Evolutionary conservation across 2,113 vertebrate species (phyloP).

Genomic region (Mus pahari): DNA sequence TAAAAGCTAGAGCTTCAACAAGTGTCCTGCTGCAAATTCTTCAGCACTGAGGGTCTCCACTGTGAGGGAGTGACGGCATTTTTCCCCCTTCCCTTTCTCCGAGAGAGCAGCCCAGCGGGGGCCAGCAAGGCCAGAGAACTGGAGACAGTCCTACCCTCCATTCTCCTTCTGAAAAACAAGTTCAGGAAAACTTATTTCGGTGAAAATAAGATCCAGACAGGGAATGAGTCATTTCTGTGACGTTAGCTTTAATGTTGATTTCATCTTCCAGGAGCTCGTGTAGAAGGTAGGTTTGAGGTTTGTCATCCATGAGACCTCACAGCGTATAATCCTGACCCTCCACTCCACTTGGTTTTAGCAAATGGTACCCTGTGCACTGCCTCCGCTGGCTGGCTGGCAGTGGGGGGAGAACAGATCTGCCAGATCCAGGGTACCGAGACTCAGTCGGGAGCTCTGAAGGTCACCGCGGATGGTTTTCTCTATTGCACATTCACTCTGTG

Average conservation of each 20-base stretch:
- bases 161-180: not conserved
- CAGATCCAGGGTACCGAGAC: not conserved
- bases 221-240: not conserved
- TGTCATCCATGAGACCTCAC: not conserved
- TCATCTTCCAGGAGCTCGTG: not conserved
- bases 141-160: not conserved
- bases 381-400: not conserved
- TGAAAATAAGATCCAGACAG: not conserved
- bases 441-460: not conserved
- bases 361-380: fast-evolving
- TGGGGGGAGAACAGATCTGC: too few species aligned
- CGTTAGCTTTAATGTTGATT: not conserved
- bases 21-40: not conserved
- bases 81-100: not conserved
- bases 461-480: not conserved
- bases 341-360: fast-evolving
- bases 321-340: not conserved
- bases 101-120: not conserved
- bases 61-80: not conserved
- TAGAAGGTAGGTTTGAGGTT: not conserved
- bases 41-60: not conserved
- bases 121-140: not conserved
- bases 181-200: not conserved
- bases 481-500: not conserved
- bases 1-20: too few species aligned